phyloP scores from a whole-genome alignment of 1,140 invertebrate species.

The Brachionus koreanus region DNA sequence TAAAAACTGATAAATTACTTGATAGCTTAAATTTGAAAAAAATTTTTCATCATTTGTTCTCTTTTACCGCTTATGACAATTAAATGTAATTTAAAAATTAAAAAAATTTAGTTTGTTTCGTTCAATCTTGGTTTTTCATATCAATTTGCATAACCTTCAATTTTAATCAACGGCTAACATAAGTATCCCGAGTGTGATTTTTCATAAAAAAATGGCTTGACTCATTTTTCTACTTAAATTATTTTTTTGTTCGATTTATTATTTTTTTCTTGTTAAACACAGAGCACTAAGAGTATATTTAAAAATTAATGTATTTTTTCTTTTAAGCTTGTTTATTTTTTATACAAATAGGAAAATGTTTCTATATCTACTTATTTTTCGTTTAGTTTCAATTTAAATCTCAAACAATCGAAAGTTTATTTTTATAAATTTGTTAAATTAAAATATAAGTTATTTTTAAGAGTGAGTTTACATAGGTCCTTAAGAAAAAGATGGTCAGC shows the following conservation, averaged over 20 bases:
- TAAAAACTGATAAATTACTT: background rate
- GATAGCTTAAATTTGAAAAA: background rate
- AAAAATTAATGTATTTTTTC: background rate
- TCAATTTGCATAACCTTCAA: background rate
- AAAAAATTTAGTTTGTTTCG: background rate
- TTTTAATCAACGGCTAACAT: slow-evolving; percentile 12
- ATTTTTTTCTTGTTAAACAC: background rate
- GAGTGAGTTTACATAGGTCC: background rate
- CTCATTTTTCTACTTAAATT: background rate
- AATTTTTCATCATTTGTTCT: background rate
- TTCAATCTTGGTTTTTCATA: background rate
- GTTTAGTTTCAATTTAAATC: slow-evolving; percentile 3
- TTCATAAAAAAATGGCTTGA: background rate
- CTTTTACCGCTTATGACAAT: background rate
- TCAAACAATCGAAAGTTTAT: slow-evolving; percentile 2
- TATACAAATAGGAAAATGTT: background rate
- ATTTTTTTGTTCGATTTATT: slow-evolving; percentile 1
- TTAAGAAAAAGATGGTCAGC: background rate
- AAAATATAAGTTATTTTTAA: background rate
- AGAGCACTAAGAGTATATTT: slow-evolving; percentile 1
- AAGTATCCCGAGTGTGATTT: slow-evolving; percentile 25
- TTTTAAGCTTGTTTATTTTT: background rate
- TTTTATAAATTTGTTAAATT: background rate
- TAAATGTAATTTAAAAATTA: background rate
- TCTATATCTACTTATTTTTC: background rate